Conservation (phyloP, 2,888 invertebrate genomes). For the Eupithecia centaureata region DNA sequence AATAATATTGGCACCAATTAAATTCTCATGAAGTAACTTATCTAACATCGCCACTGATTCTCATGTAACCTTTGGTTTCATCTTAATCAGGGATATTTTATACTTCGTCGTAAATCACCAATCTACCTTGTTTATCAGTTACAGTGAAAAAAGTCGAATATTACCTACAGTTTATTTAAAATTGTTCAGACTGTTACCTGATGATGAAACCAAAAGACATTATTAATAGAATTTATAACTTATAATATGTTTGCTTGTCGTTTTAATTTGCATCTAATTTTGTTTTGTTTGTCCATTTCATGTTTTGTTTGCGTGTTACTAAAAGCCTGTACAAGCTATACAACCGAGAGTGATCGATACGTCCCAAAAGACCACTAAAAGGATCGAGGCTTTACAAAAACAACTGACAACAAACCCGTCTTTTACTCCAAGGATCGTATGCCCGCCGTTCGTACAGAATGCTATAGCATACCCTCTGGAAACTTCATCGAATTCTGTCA, state of each 20-base stretch:
- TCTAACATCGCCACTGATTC: conserved; percentile 10
- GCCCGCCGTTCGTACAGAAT: conserved; percentile 77
- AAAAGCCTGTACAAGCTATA: conserved; percentile 84
- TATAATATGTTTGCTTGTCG: conserved; percentile 45
- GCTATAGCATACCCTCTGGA: conserved; percentile 61
- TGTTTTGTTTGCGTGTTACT: conserved; percentile 67
- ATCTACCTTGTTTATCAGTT: not conserved
- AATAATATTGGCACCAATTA: conserved; percentile 4
- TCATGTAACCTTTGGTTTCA: conserved; percentile 9
- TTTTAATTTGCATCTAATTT: conserved; percentile 70
- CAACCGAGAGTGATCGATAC: conserved; percentile 81
- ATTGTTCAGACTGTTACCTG: not conserved
- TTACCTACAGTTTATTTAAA: not conserved
- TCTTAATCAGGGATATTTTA: not conserved
- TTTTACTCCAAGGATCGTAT: conserved; percentile 76
- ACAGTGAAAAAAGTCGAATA: not conserved
- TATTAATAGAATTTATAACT: not conserved
- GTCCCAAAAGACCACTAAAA: conserved; percentile 66
- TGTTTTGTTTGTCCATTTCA: conserved; percentile 64
- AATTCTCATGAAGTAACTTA: conserved; percentile 2
- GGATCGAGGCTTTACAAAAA: conserved; percentile 73
- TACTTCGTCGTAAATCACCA: not conserved
- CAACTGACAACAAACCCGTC: conserved; percentile 80
- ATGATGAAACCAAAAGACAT: conserved; percentile 21
- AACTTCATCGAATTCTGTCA: conserved; percentile 53